phyloP scores from a whole-genome alignment of 2,113 vertebrate species.

The Hippoglossus stenolepis region DNA sequence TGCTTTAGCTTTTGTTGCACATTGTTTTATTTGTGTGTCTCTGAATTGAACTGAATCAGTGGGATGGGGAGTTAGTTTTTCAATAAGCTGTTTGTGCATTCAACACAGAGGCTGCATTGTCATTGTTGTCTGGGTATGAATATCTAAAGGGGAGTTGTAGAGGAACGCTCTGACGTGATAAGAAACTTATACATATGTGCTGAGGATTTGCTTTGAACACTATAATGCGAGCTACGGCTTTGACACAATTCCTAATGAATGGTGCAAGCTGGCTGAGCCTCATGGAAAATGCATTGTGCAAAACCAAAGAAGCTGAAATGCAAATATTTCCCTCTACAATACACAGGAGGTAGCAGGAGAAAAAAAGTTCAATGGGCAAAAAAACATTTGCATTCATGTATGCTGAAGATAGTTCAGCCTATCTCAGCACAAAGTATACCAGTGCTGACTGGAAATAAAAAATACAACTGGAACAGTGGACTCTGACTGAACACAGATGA shows the following conservation, averaged over 20 bases:
- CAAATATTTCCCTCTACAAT: background rate
- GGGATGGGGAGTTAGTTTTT: background rate
- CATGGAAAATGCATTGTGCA: background rate
- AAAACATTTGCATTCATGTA: constrained; percentile 1
- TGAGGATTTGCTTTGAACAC: constrained; percentile 12
- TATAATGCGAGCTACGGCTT: background rate
- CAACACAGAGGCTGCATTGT: background rate
- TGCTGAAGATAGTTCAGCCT: background rate
- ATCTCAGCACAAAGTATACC: background rate
- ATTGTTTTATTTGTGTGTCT: background rate
- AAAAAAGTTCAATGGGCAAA: background rate
- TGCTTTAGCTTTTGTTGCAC: background rate
- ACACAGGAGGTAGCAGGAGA: background rate
- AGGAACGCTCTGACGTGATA: background rate
- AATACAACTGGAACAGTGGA: background rate
- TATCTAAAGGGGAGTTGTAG: constrained; percentile 7
- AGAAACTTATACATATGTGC: background rate
- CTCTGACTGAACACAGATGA: too few relatives aligned
- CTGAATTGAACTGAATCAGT: background rate
- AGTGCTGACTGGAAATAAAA: background rate
- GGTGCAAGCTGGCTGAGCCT: background rate
- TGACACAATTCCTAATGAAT: background rate
- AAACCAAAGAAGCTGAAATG: background rate
- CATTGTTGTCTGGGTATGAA: constrained; percentile 16
- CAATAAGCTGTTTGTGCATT: constrained; percentile 11